A percentile compares a stretch with the other conserved stretches of the same genome.
Conservation (phyloP, 2,888 invertebrate species). For the Meliscaeva auricollis region DNA sequence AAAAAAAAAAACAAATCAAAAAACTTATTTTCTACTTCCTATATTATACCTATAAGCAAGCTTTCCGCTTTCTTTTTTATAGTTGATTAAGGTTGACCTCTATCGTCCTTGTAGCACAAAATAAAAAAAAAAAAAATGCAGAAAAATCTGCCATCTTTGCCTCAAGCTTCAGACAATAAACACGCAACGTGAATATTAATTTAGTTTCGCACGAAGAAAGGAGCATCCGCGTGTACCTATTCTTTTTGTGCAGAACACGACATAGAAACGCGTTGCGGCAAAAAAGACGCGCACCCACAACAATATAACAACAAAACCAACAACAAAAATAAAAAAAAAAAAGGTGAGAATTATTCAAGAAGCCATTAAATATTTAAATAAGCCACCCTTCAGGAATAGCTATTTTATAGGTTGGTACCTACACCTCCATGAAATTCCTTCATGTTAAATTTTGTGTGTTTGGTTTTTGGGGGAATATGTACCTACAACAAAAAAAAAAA, state of each 20-base stretch:
- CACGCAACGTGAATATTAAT: slow-evolving; percentile 62
- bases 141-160: slow-evolving; percentile 15
- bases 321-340: slow-evolving; percentile 14
- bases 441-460: slow-evolving; percentile 14
- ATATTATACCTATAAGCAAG: background rate
- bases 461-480: slow-evolving; percentile 1
- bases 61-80: slow-evolving; percentile 3
- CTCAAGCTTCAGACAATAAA: slow-evolving; percentile 40
- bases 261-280: slow-evolving; percentile 30
- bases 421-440: background rate
- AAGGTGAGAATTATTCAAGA: slow-evolving; percentile 72
- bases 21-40: slow-evolving; percentile 30
- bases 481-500: slow-evolving; percentile 5
- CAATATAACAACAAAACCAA: background rate
- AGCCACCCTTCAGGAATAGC: slow-evolving; percentile 43
- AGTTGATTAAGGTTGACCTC: slow-evolving; percentile 59
- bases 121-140: slow-evolving; percentile 19
- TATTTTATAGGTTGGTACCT: background rate
- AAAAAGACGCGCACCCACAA: slow-evolving; percentile 22
- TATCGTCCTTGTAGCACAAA: slow-evolving; percentile 20
- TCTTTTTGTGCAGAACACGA: slow-evolving; percentile 16
- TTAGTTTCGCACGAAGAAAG: slow-evolving; percentile 46
- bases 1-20: slow-evolving; percentile 30
- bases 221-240: slow-evolving; percentile 7
- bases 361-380: slow-evolving; percentile 70